A percentile compares a stretch with the other conserved stretches of the same genome.
These are phyloP conservation scores for Nephila pilipes DNA, from an alignment of 1,140 invertebrate genomes.

Conservation along the genomic window DNA sequence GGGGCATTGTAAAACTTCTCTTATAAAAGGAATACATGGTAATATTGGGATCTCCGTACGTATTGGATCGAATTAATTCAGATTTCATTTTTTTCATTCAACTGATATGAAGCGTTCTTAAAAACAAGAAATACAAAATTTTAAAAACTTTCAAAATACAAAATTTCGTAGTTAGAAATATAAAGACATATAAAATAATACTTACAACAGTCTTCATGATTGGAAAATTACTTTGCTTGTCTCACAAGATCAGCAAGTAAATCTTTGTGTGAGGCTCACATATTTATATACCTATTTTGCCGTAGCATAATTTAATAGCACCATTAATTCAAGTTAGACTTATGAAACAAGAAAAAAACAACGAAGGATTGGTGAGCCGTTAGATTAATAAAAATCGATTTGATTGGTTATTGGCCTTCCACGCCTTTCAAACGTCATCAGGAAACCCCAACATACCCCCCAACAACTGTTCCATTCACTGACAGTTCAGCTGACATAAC, in stretches of 20 bases:
- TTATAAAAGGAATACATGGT: no score
- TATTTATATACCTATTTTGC: slow-evolving; percentile 39
- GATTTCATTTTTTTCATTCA: no score
- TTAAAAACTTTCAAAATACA: not conserved
- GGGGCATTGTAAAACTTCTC: no score
- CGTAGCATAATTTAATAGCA: slow-evolving; percentile 1
- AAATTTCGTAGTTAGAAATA: no score
- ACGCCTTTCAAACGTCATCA: not conserved
- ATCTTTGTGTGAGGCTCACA: not conserved
- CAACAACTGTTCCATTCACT: not conserved
- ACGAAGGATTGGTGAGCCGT: not conserved
- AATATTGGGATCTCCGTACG: no score
- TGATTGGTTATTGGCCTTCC: slow-evolving; percentile 24
- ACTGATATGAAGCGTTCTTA: no score
- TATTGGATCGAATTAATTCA: no score
- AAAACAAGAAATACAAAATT: not conserved
- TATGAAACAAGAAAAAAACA: not conserved
- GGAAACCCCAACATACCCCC: not conserved
- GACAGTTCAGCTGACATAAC: not conserved
- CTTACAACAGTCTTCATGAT: slow-evolving; percentile 63
- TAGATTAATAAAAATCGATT: not conserved
- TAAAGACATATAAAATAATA: not conserved
- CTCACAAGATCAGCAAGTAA: slow-evolving; percentile 49
- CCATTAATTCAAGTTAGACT: not conserved
- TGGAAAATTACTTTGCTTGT: not conserved